Percentiles rank a stretch among this genome's conserved stretches.
Conservation (phyloP, 2,888 invertebrate species). For the Meiosimyza platycephala region DNA sequence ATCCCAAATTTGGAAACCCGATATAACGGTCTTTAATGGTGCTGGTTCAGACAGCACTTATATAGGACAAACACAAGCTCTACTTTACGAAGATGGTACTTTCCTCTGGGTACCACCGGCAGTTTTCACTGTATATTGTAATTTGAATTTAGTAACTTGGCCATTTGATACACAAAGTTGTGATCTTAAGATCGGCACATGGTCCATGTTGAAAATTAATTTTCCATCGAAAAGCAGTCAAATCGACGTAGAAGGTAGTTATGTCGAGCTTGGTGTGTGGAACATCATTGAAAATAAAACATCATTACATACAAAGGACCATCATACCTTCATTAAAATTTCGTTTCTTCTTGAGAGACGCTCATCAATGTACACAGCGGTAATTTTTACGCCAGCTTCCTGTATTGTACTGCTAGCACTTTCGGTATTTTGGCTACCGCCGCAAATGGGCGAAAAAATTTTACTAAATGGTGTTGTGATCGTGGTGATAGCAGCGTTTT, state of each 20-base stretch:
- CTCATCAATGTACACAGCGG: slow-evolving; percentile 72
- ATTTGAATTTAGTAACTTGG: slow-evolving; percentile 77
- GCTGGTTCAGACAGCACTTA: slow-evolving; percentile 73
- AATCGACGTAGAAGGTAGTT: slow-evolving; percentile 66
- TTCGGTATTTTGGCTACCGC: slow-evolving; percentile 75
- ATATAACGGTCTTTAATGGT: slow-evolving; percentile 76
- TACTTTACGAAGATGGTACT: slow-evolving; percentile 70
- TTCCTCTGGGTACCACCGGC: slow-evolving; percentile 78
- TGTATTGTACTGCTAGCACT: slow-evolving; percentile 74
- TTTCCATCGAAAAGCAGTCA: slow-evolving; percentile 57
- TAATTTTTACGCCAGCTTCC: slow-evolving; percentile 74
- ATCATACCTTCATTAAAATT: slow-evolving; percentile 57
- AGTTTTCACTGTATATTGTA: slow-evolving; percentile 75
- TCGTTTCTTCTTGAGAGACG: slow-evolving; percentile 67
- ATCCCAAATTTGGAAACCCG: slow-evolving; percentile 84
- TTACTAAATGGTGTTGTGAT: slow-evolving; percentile 72
- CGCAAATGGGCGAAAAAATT: slow-evolving; percentile 76
- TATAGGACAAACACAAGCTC: slow-evolving; percentile 48
- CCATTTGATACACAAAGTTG: slow-evolving; percentile 80
- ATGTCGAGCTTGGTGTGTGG: slow-evolving; percentile 59
- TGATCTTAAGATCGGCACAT: slow-evolving; percentile 77
- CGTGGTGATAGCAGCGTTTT: slow-evolving; percentile 72
- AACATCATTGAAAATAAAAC: slow-evolving; percentile 57
- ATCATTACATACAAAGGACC: slow-evolving; percentile 55
- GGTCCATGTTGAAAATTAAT: slow-evolving; percentile 73